A percentile compares a stretch with the other conserved stretches of the same genome.
Conservation (phyloP, 2,888 invertebrate genomes). For the Eupithecia centaureata region DNA sequence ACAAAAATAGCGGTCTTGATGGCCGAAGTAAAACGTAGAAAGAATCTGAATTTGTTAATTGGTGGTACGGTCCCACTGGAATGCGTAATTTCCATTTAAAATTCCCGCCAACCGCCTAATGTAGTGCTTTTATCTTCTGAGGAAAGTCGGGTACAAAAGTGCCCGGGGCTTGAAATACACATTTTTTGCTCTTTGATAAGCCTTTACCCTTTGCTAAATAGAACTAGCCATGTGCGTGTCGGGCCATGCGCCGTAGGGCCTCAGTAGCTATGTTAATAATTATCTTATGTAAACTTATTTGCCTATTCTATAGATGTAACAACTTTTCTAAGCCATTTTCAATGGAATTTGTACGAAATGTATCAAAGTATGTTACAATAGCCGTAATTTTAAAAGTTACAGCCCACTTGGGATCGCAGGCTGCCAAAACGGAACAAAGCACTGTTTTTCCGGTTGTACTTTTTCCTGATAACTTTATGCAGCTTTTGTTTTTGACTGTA, state of each 20-base stretch:
- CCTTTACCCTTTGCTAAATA: too few species aligned
- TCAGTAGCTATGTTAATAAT: too few species aligned
- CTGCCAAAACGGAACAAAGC: constrained; percentile 5
- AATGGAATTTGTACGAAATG: too few species aligned
- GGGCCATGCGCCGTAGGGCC: too few species aligned
- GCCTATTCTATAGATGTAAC: too few species aligned
- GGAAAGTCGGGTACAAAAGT: constrained; percentile 16
- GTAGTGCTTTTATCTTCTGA: constrained; percentile 30
- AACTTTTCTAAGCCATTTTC: too few species aligned
- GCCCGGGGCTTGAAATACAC: background rate
- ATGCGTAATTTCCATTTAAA: constrained; percentile 40
- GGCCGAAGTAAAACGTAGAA: constrained; percentile 23
- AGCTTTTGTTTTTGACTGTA: constrained; percentile 13
- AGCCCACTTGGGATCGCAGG: background rate
- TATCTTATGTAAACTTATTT: too few species aligned
- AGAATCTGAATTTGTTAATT: constrained; percentile 38
- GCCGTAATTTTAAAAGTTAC: background rate
- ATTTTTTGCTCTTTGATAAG: background rate
- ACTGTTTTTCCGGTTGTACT: background rate
- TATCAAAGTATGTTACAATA: constrained; percentile 2
- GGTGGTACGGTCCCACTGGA: constrained; percentile 36
- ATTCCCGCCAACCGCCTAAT: constrained; percentile 39
- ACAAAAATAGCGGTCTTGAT: background rate
- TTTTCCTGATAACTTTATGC: background rate
- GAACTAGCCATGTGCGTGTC: too few species aligned